Base-by-base conservation (phyloP, 2,888 invertebrate genomes). In the Papilio gigon region DNA sequence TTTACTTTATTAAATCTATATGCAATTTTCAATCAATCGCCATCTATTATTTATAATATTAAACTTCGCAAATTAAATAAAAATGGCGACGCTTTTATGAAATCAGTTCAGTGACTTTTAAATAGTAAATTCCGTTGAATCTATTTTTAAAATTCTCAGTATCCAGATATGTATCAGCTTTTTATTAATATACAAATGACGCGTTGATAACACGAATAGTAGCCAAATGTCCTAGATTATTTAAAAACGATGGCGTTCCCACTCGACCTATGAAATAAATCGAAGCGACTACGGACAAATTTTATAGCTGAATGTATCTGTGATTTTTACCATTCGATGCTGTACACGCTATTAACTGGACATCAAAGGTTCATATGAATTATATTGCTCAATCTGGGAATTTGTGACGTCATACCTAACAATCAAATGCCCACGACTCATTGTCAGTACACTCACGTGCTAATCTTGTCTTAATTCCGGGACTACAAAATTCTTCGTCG, bases 351-450 rank as follows among this genome's bases (percentile, higher is more conserved):
- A 47, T 68, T 40, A 64, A 50, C 30, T 37, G 37, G 50, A 68
- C 64, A 68, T 68, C 68, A 68, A 68, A 68, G 68, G 33, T 63
- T 44, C 35, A 47, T 68, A 68, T 58, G 68, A 58, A 63, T 58
- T 64, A 62, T 53, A 53, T 67, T 30, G 62, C 67, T 67, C 47
- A 62, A 67, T 67, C 60, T 27, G 40, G 30, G 61, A 40, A 30
- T 47, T 20, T 58, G 40, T n/a, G 44, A 27, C 40, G 35, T 37
- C 37, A 60, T 37, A 25, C 37, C 25, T 37, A 60, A 60, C 25
- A 60, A 37, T 37, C 25, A 25, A 40, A 60, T 25, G 30, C 30
- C n/a, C 30, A 30, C 30, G 30, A 30, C 17, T 30, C 27, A 30
- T 30, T 30, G 30, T 53, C n/a, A 53, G 9, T 27, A 27, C n/a